A percentile compares a stretch with the other conserved stretches of the same genome.
These are phyloP conservation scores for Atopsyche davidsoni DNA, from an alignment of 1,140 invertebrate species.

Conservation along the genomic window DNA sequence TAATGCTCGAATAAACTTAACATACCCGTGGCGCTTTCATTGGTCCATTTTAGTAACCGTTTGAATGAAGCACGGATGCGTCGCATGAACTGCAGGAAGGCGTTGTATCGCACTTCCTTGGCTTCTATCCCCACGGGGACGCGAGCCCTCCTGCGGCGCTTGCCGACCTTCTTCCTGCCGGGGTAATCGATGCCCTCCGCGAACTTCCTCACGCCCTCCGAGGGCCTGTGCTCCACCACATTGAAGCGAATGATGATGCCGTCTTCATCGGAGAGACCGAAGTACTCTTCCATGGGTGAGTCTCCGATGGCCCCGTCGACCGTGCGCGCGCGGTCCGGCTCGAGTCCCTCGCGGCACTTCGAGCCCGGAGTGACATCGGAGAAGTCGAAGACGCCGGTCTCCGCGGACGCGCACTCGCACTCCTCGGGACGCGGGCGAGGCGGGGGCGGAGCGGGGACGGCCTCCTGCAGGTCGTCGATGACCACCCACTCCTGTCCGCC, in stretches of 20 bases:
- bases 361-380: background rate
- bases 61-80: slow-evolving; percentile 6
- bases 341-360: slow-evolving; percentile 5
- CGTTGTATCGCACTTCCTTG: slow-evolving; percentile 25
- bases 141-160: slow-evolving; percentile 10
- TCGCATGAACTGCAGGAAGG: slow-evolving; percentile 2
- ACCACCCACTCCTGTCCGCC: slow-evolving; percentile 27
- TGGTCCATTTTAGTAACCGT: slow-evolving; percentile 5
- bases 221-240: slow-evolving; percentile 18
- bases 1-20: too few relatives aligned
- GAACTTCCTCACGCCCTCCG: slow-evolving; percentile 7
- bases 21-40: background rate
- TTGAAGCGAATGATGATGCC: slow-evolving; percentile 24
- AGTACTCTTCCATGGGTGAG: slow-evolving; percentile 9
- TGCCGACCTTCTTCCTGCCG: slow-evolving; percentile 6
- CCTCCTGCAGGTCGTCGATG: slow-evolving; percentile 36
- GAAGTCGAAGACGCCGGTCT: slow-evolving; percentile 2
- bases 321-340: background rate
- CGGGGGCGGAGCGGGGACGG: slow-evolving; percentile 5
- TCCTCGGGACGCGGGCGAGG: background rate
- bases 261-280: slow-evolving; percentile 22
- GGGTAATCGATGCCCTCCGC: slow-evolving; percentile 14
- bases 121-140: slow-evolving; percentile 30
- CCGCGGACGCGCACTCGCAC: slow-evolving; percentile 24
- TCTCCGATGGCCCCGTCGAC: background rate